phyloP scores from a whole-genome alignment of 2,888 invertebrate species.

The Petrophora chlorosata region DNA sequence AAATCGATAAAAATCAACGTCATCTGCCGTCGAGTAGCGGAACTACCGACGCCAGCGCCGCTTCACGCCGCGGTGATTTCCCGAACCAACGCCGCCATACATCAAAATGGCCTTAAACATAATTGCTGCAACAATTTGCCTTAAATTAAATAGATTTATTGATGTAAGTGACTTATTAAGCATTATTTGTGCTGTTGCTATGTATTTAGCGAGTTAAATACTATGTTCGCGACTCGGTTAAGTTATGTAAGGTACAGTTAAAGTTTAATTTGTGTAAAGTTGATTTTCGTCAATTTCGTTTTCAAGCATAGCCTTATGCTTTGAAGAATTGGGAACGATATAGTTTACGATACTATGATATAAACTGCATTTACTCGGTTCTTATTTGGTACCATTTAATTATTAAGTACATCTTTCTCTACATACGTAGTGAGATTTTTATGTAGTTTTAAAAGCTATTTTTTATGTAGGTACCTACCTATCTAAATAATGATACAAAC shows the following conservation, averaged over 20 bases:
- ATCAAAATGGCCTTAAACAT: conserved; percentile 55
- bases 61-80: conserved; percentile 52
- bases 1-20: conserved; percentile 53
- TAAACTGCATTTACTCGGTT: too few relatives aligned
- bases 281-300: not conserved
- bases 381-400: too few relatives aligned
- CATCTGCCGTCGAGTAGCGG: conserved; percentile 73
- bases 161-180: conserved; percentile 55
- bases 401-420: too few relatives aligned
- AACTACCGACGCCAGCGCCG: conserved; percentile 43
- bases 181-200: conserved; percentile 34
- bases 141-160: conserved; percentile 75
- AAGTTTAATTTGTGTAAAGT: not conserved
- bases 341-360: too few relatives aligned
- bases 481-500: too few relatives aligned
- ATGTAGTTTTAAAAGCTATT: too few relatives aligned
- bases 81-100: conserved; percentile 49
- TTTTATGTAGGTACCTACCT: too few relatives aligned
- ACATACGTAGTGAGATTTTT: too few relatives aligned
- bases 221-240: conserved; percentile 29
- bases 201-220: conserved; percentile 40
- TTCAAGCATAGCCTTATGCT: too few relatives aligned
- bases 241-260: conserved; percentile 4
- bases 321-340: too few relatives aligned
- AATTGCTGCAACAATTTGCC: conserved; percentile 70